Evolutionary conservation across 2,113 vertebrate species (phyloP), one percentile per base, ranked within the genome.

Genomic region (Tamias sibiricus): DNA sequence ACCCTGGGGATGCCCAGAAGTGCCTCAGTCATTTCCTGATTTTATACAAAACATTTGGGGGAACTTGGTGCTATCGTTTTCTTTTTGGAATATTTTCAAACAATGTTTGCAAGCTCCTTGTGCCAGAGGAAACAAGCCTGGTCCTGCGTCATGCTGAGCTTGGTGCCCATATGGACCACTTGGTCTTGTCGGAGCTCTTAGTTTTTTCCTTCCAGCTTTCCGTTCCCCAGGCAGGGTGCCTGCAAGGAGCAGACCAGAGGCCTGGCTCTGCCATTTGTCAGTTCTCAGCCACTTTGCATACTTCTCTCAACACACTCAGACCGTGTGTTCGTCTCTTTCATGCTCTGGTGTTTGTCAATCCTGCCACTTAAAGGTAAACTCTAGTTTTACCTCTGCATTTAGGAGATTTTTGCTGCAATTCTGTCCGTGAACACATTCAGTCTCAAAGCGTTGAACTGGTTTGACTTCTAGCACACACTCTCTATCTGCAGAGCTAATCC

Each of bases 51-150:
- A 89, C 93, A 91, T 91, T 91, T 96, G 91, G 77, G 77, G 89
- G 96, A 94, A 69, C n/a, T 82, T 95, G 82, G 93, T 37, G 32
- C n/a, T 54, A 26, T 49, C 54, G 32, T 92, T 91, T 91, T 91
- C 91, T 80, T 88, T 87, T 52, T 93, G 96, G 95, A 97, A 87
- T 88, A 75, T 76, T 87, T 75, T 96, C 93, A 91, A 96, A 93
- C n/a, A n/a, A 47, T 32, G n/a, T 22, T 97, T 76, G 22, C 66
- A 91, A 85, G 54, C 57, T 82, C 64, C 93, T 74, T 57, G 47
- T 54, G 89, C 96, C 89, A 42, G 74, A 83, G 74, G 68, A 37
- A 94, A 22, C 69, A 37, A 47, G 79, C 69, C 96, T 96, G 95
- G 89, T 64, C 49, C 30, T 24, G 37, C 62, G 37, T 89, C 69